These are phyloP conservation scores for Hesperia comma DNA, from an alignment of 2,888 invertebrate genomes.

Conservation along the genomic window DNA sequence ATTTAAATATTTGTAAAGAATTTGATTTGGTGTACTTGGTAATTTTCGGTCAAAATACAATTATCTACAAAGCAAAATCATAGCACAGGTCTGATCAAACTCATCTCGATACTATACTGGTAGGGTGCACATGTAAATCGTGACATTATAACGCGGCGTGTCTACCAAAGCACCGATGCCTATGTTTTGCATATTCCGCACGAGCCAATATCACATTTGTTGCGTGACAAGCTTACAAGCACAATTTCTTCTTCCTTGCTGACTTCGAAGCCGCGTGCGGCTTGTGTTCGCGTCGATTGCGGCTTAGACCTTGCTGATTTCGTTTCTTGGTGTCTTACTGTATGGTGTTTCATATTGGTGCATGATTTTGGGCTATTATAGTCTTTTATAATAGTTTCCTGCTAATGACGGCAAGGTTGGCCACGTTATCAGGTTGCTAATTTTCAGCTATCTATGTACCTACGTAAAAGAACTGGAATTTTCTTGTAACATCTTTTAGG, in stretches of 20 bases:
- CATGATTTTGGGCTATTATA: no score
- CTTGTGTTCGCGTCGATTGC: conserved; percentile 5
- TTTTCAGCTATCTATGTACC: no score
- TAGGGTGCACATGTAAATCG: conserved; percentile 45
- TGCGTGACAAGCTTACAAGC: conserved; percentile 40
- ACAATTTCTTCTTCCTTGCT: conserved; percentile 37
- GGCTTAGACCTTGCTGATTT: not conserved
- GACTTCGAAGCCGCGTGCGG: conserved; percentile 15
- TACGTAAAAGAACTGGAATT: no score
- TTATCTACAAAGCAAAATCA: not conserved
- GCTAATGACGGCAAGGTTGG: no score
- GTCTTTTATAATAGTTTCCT: no score
- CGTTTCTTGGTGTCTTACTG: not conserved
- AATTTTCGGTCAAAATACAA: no score
- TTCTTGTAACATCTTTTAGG: no score
- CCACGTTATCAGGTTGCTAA: no score
- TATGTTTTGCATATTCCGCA: conserved; percentile 51
- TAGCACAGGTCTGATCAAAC: not conserved
- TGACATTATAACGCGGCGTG: conserved; percentile 42
- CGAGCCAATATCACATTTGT: conserved; percentile 45
- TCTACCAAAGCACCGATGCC: conserved; percentile 23
- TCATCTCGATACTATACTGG: conserved; percentile 1
- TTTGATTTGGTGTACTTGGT: no score
- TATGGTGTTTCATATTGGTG: not conserved
- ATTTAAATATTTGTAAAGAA: no score